Percentiles rank a stretch among this genome's conserved stretches.
phyloP scores from a whole-genome alignment of 2,888 invertebrate species.

The Nipponacmea schrenckii region DNA sequence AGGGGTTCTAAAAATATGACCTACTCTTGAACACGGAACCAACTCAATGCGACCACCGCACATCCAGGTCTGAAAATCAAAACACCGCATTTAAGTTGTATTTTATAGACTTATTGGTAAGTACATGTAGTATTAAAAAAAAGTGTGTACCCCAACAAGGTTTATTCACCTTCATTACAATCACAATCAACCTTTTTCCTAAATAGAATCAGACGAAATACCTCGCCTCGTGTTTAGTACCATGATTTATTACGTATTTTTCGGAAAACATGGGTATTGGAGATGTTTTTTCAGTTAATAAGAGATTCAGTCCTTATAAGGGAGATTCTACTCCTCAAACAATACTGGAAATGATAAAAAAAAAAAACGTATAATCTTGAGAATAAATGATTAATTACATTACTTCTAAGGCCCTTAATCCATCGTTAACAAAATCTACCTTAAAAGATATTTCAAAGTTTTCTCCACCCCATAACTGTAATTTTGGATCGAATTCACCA shows the following conservation, averaged over 20 bases:
- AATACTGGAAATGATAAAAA: too few relatives aligned
- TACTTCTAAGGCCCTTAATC: neutral
- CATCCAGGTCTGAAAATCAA: neutral
- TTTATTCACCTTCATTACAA: neutral
- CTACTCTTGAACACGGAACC: neutral
- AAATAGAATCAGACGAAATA: neutral
- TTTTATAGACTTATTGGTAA: too few relatives aligned
- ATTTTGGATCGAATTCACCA: constrained; percentile 97
- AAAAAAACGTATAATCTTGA: neutral
- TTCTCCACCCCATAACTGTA: constrained; percentile 99
- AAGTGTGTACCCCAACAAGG: neutral
- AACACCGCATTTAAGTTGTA: too few relatives aligned
- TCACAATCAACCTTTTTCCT: neutral
- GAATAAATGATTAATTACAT: neutral
- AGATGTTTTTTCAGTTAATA: too few relatives aligned
- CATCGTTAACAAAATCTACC: constrained; percentile 58
- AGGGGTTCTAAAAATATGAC: neutral
- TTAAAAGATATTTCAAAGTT: constrained; percentile 97
- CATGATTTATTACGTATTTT: neutral
- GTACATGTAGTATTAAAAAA: too few relatives aligned
- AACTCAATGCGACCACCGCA: neutral
- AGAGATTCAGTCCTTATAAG: too few relatives aligned
- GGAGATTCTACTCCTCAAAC: too few relatives aligned
- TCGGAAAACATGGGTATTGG: neutral
- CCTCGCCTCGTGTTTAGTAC: neutral